These are phyloP conservation scores for Schizopygopsis pylzovi DNA, from an alignment of 2,797 vertebrate species.

Conservation along the genomic window DNA sequence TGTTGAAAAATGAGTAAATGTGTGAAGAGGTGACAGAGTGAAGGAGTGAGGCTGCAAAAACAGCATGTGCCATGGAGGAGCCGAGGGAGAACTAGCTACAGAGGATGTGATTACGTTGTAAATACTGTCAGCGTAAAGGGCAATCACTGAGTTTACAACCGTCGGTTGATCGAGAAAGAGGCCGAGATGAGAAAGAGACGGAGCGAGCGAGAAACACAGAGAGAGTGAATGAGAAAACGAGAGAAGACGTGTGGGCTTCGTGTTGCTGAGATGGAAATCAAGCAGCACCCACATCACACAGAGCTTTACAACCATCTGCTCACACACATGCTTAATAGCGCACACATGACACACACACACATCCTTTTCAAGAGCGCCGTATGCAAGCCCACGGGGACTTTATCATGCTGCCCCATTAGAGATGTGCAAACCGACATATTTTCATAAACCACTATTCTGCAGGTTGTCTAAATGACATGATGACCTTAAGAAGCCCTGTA, in stretches of 20 bases:
- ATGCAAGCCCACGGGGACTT: constrained; percentile 37
- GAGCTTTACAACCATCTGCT: constrained; percentile 63
- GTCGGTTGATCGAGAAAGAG: constrained; percentile 12
- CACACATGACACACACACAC: constrained; percentile 51
- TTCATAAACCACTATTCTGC: constrained; percentile 6
- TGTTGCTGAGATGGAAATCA: constrained; percentile 58
- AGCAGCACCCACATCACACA: constrained; percentile 58
- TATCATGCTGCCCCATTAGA: constrained; percentile 33
- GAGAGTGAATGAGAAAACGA: constrained; percentile 23
- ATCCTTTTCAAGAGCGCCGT: constrained; percentile 62
- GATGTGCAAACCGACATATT: constrained; percentile 5
- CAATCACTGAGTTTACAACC: constrained; percentile 41
- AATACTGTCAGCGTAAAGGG: constrained; percentile 53
- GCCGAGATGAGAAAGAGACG: neutral
- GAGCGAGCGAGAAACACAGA: constrained; percentile 14
- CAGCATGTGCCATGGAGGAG: constrained; percentile 25
- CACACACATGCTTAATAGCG: constrained; percentile 60
- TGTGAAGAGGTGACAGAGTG: constrained; percentile 43
- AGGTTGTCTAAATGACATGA: neutral
- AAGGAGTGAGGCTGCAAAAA: constrained; percentile 45
- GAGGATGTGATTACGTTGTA: constrained; percentile 50
- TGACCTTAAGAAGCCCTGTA: neutral
- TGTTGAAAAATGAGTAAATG: constrained; percentile 48
- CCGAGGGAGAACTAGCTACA: constrained; percentile 8
- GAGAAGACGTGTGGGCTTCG: constrained; percentile 41